These are phyloP conservation scores for Pampusana beccarii DNA, from an alignment of 2,113 vertebrate genomes.

Conservation along the genomic window DNA sequence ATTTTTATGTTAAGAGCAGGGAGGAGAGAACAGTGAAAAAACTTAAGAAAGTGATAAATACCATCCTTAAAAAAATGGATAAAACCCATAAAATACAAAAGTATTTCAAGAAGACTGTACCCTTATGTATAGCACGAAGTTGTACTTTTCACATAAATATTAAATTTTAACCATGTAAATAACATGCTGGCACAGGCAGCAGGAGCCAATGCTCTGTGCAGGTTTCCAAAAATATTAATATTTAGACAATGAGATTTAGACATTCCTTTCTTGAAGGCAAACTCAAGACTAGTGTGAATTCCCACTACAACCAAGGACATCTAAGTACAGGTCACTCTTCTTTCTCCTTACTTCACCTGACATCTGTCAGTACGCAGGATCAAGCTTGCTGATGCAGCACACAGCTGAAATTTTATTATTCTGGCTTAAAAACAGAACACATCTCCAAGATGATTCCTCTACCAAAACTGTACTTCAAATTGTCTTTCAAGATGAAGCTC, in stretches of 20 bases:
- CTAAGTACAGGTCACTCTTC: not conserved
- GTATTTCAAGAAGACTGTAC: not conserved
- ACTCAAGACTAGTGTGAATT: not conserved
- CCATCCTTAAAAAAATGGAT: accelerated
- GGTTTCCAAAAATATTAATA: not conserved
- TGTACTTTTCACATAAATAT: not conserved
- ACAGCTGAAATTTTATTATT: not conserved
- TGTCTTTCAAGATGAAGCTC: not conserved
- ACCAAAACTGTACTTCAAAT: not conserved
- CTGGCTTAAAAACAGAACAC: not conserved
- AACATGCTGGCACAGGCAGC: not conserved
- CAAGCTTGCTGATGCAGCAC: not conserved
- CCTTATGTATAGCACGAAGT: not conserved
- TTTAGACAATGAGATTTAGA: not conserved
- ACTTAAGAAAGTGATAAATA: not conserved
- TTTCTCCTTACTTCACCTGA: not conserved
- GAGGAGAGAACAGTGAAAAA: not conserved
- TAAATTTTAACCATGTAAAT: not conserved
- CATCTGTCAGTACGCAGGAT: accelerated
- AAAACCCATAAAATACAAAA: not conserved
- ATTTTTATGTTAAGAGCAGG: not conserved
- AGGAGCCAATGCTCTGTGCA: not conserved
- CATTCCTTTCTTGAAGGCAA: not conserved
- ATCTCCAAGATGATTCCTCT: not conserved
- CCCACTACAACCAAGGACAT: not conserved